Base-by-base conservation (phyloP, 2,113 vertebrate species). In the Aspidoscelis tigris region DNA sequence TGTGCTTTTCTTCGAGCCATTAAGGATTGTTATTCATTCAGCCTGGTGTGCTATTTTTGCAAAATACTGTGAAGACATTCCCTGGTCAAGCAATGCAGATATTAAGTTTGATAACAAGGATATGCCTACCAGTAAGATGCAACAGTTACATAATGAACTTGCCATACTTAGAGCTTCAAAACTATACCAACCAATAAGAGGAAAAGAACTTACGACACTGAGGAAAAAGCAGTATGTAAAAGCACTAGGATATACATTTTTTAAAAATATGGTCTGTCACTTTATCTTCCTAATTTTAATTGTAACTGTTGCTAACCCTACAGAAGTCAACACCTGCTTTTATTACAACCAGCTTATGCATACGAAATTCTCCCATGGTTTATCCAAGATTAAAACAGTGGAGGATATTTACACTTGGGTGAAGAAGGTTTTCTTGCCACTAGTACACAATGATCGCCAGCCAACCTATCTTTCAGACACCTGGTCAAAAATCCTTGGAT, bases 401-500 rank as follows among this genome's bases (percentile, higher is more conserved):
- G 84, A 80, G 1, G 86, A 92, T 53, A 76, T 94, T 85, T 94
- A 95, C 0, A 0, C 0, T 1, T 95, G 96, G 95, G 78, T 94
- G 39, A 18, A 71, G 3, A 18, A 64, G 0, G 47, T 75, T 2
- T 72, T 92, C 69, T 1, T 94, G 86, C 93, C 94, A 39, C 50
- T 95, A 90, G 33, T 96, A 44, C 95, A 96, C 89, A 91, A 91
- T 0, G 64, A 91, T 2, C 14, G 39, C 43, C 74, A 87, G 2
- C 92, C 94, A 1, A 82, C 83, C 0, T 94, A 93, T 71, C 82
- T 96, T 26, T 58, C 77, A 0, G 68, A 91, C 0, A 91, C 91
- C 50, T 80, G 88, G 12, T 96, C 93, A 24, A 91, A 84, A 33
- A 93, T 95, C 84, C 80, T 96, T 0, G 94, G 95, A 9, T 93